Evolutionary conservation across 2,113 vertebrate genomes (phyloP).

Genomic region (cat (Felis catus)): DNA sequence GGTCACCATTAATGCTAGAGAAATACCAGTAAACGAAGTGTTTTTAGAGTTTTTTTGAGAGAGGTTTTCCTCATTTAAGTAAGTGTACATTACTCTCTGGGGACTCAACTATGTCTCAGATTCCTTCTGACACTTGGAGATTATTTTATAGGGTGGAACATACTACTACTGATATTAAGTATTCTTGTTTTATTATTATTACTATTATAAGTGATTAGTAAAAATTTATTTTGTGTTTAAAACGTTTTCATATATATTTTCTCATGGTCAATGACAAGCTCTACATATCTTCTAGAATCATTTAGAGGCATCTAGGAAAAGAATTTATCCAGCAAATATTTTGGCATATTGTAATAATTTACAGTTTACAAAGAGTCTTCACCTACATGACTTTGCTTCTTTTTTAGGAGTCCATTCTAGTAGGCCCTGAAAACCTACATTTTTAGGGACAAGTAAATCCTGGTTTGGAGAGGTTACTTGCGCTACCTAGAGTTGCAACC

Average conservation of each 20-base stretch:
- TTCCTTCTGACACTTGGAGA: not conserved
- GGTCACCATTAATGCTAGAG: not conserved
- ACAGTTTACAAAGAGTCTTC: not conserved
- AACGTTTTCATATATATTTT: slow-evolving; percentile 40
- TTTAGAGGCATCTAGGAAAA: not conserved
- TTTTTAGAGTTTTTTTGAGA: not conserved
- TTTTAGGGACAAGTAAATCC: not conserved
- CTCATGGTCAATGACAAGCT: not conserved
- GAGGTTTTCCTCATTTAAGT: not conserved
- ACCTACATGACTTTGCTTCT: not conserved
- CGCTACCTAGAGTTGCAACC: not conserved
- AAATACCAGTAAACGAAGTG: not conserved
- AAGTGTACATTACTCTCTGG: not conserved
- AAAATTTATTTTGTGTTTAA: not conserved
- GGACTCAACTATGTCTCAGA: not conserved
- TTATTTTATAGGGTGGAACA: not conserved
- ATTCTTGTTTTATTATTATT: not conserved
- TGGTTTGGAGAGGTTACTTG: not conserved
- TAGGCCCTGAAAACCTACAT: not conserved
- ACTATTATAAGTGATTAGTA: not conserved
- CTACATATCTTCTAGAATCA: not conserved
- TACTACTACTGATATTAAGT: not conserved
- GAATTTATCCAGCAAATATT: not conserved
- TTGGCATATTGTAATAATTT: not conserved
- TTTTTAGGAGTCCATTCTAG: not conserved